Evolutionary conservation across 1,140 invertebrate species (phyloP).

Genomic region (Solenopsis fugax): DNA sequence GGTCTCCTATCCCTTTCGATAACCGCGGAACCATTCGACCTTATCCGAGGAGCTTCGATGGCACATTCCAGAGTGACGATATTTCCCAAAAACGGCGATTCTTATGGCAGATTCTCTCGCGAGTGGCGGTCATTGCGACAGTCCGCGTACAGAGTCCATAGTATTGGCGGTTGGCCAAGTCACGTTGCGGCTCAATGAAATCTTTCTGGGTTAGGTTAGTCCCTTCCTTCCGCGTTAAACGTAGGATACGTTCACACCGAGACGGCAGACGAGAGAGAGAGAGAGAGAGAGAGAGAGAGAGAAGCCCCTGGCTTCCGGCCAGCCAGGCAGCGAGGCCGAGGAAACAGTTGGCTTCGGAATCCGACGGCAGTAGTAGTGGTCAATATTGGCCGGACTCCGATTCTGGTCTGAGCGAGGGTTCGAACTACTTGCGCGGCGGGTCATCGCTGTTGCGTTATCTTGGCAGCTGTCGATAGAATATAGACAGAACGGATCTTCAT

Average conservation of each 20-base stretch:
- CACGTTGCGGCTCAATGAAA: conserved; percentile 85
- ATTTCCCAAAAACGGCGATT: conserved; percentile 47
- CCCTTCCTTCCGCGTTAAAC: conserved; percentile 82
- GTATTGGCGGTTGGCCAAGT: conserved; percentile 84
- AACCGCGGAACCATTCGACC: conserved; percentile 55
- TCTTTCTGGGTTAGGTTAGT: conserved; percentile 85
- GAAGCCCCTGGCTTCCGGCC: conserved; percentile 75
- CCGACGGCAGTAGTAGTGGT: conserved; percentile 79
- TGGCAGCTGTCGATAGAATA: conserved; percentile 50
- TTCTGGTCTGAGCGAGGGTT: conserved; percentile 54
- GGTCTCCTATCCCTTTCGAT: conserved; percentile 36
- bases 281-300: conserved; percentile 67
- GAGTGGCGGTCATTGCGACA: conserved; percentile 59
- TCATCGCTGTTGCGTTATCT: conserved; percentile 22
- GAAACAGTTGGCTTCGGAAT: conserved; percentile 68
- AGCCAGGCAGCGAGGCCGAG: conserved; percentile 61
- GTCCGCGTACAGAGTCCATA: conserved; percentile 80
- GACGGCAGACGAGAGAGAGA: conserved; percentile 66
- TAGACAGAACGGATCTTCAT: conserved; percentile 29
- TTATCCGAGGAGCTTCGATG: conserved; percentile 40
- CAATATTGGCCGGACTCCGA: conserved; percentile 79
- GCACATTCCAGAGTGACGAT: conserved; percentile 31
- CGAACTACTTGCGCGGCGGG: conserved; percentile 47
- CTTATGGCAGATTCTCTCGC: conserved; percentile 61
- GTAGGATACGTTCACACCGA: conserved; percentile 83